These are phyloP conservation scores for Calephelis virginiensis DNA, from an alignment of 1,140 invertebrate genomes.

Conservation along the genomic window DNA sequence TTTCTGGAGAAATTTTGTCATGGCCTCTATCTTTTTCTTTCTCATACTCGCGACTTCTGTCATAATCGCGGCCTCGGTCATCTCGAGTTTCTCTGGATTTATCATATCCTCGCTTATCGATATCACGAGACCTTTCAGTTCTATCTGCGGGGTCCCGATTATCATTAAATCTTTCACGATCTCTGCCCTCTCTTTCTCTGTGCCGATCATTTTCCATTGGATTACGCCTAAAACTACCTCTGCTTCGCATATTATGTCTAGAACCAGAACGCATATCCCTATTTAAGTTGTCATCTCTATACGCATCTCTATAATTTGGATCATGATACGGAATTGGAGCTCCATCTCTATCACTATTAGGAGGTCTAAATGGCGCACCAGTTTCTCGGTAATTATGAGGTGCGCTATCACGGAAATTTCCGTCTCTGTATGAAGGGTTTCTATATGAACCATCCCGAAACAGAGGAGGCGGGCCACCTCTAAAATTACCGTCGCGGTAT, in stretches of 20 bases:
- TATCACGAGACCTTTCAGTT: conserved; percentile 47
- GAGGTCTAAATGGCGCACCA: conserved; percentile 48
- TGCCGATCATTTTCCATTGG: conserved; percentile 57
- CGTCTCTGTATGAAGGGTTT: conserved; percentile 61
- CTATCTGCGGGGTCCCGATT: conserved; percentile 50
- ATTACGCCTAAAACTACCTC: conserved; percentile 53
- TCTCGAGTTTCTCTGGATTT: conserved; percentile 54
- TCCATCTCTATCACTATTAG: conserved; percentile 58
- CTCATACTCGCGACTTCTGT: conserved; percentile 63
- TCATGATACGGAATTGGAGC: conserved; percentile 48
- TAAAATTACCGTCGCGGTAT: conserved; percentile 57
- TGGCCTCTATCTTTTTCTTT: conserved; percentile 61
- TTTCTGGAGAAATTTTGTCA: conserved; percentile 62
- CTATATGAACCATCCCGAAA: conserved; percentile 64
- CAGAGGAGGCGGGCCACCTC: conserved; percentile 54
- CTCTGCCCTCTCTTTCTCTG: conserved; percentile 55
- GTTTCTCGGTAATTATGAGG: conserved; percentile 58
- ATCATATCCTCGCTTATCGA: conserved; percentile 49
- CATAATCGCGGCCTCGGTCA: conserved; percentile 55
- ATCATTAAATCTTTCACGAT: conserved; percentile 56
- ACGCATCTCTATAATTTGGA: conserved; percentile 59
- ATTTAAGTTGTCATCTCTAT: conserved; percentile 52
- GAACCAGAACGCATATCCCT: conserved; percentile 51
- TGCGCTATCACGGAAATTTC: conserved; percentile 56
- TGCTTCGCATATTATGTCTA: conserved; percentile 49